Base-by-base conservation (phyloP, 2,888 invertebrate genomes). In the Tetranychus truncatus region DNA sequence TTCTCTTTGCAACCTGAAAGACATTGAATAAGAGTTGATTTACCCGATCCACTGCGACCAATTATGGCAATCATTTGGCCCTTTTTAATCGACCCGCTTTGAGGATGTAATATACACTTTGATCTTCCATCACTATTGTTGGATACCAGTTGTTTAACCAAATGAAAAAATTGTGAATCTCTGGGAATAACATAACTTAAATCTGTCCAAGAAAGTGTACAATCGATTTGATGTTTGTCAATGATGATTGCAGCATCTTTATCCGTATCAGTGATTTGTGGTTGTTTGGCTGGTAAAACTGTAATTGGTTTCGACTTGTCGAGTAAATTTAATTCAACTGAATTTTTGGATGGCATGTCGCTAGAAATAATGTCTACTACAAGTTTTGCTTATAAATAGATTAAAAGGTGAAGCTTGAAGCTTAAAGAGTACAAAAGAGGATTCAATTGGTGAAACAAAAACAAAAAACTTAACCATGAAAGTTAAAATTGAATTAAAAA, bases 1-100 rank as follows among this genome's bases (percentile, higher is more conserved):
- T 34, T 44, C 11, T 55, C 55, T 34, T 73, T 45, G 45, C 74
- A 24, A 15, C 75, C 75, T 9, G 75, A 20, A 15, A 76, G 45
- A 65, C 75, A 75, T 34, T 76, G 73, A 8, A 76, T 18, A 9
- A 76, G 71, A 18, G 75, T 76, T 18, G 69, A 75, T 66, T 76
- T 76, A 24, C 76, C 76, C 8, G 75, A 73, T 6, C 76, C 76
- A 45, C 34, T 67, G 3, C 75, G 76, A 18, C 76, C 76, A 18
- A 76, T 45, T 65, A 76, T 75, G 18, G 76, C 76, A 6, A 72
- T 75, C 71, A 76, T 46, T 66, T 73, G 20, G 8, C 76, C 76
- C 21, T 66, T 66, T 18, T 34, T 20, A 5, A 75, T 67, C 9
- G 21, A 20, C 11, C 76, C 76, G 34, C 74, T 76, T 24, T 74